Evolutionary conservation across 2,113 vertebrate genomes (phyloP).

Genomic region (Poicephalus meyeri): DNA sequence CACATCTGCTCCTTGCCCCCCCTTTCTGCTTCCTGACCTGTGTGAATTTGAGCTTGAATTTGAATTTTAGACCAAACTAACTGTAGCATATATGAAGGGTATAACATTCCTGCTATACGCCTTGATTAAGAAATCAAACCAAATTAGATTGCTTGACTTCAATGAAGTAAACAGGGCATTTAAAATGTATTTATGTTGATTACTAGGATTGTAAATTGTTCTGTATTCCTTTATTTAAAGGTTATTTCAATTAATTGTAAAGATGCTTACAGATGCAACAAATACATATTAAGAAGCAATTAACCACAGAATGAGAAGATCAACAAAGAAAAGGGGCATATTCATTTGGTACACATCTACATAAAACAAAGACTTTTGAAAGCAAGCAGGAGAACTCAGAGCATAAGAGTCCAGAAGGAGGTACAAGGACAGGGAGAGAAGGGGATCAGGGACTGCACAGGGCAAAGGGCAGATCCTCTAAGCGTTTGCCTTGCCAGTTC

Average conservation of each 20-base stretch:
- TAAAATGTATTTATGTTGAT: background rate
- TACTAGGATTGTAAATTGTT: background rate
- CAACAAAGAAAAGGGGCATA: background rate
- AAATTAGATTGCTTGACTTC: background rate
- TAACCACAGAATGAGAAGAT: background rate
- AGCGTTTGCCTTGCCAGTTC: background rate
- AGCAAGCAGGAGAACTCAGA: background rate
- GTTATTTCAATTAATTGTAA: background rate
- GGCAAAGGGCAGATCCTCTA: background rate
- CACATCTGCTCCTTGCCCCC: fast-evolving
- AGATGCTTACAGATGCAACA: background rate
- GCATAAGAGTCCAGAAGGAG: background rate
- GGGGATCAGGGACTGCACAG: background rate
- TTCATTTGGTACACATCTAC: background rate
- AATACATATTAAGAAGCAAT: background rate
- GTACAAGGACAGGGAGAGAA: background rate
- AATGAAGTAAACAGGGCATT: background rate
- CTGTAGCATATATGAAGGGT: background rate
- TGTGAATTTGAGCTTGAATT: background rate
- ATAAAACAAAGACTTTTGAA: background rate
- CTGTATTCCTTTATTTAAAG: background rate
- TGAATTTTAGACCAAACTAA: background rate
- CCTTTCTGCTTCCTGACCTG: background rate
- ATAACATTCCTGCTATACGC: background rate
- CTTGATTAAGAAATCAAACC: background rate